Evolutionary conservation across 2,113 vertebrate genomes (phyloP), one percentile per base, ranked within the genome.

Genomic region (Pseudorectes ferrugineus): DNA sequence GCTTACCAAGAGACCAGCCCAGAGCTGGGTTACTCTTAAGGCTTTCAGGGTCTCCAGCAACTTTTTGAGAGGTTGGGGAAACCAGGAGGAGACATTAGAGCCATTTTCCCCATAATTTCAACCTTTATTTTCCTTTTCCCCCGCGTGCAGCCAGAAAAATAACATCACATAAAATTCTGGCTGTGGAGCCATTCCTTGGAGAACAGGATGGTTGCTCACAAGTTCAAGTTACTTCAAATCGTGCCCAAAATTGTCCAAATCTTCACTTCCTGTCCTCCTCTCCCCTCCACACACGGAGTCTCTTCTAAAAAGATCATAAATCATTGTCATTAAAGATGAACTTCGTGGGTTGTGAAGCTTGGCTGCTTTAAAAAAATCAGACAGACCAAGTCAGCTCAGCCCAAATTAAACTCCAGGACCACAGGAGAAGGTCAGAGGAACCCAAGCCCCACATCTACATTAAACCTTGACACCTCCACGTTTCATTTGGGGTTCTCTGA

Each of bases 221-320:
- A 90, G 73, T 45, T 45, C 54, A 72, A 42, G 67, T 75, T 87
- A 87, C 67, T 80, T 78, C 24, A 92, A 81, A 91, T 35, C 5
- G 0, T 3, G 43, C 10, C 38, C 59, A 58, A 65, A 86, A 77
- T 6, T 62, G 67, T 35, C 78, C 71, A n/a, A 6, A 54, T 71
- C 51, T 85, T 82, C 31, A 14, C 36, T 59, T 84, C 62, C 55
- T 16, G 51, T 48, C 42, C 66, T 28, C 28, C 61, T 81, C 26
- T 84, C n/a, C 42, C 7, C 40, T 68, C 76, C 76, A 58, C 31
- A 36, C 40, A 20, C 33, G 28, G 2, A 84, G 4, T 3, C 5
- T 52, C 55, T 35, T 57, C 63, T n/a, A 74, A 84, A 86, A 77
- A 59, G 52, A 48, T 43, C 43, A 86, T 14, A 85, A 87, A 95